These are phyloP conservation scores for Dione juno DNA, from an alignment of 2,888 invertebrate genomes.

Conservation along the genomic window DNA sequence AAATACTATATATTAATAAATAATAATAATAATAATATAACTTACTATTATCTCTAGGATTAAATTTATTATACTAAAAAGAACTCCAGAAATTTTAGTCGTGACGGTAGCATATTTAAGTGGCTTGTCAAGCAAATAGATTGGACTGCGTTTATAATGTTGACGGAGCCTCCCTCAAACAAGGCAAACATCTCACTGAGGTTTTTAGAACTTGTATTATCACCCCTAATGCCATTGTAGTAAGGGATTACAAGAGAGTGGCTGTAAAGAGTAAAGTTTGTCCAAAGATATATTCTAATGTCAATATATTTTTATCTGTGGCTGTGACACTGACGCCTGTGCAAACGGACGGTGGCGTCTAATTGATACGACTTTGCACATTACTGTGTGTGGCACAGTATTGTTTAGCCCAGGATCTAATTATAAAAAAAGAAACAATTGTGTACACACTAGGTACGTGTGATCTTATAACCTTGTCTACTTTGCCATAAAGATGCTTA, in stretches of 20 bases:
- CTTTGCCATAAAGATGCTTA: constrained; percentile 1
- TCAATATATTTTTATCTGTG: constrained; percentile 79
- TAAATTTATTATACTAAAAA: constrained; percentile 3
- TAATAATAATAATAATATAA: no score
- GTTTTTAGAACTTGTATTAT: constrained; percentile 29
- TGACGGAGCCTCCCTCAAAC: constrained; percentile 55
- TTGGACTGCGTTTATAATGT: constrained; percentile 55
- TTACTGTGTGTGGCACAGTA: constrained; percentile 29
- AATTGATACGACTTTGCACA: constrained; percentile 68
- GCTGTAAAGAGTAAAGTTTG: constrained; percentile 23
- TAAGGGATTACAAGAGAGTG: constrained; percentile 20
- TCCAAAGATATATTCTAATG: constrained; percentile 51
- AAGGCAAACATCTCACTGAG: constrained; percentile 49
- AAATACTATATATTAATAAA: no score
- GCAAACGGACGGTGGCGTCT: constrained; percentile 73
- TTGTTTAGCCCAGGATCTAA: constrained; percentile 52
- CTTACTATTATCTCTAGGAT: background rate
- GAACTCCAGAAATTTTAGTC: constrained; percentile 14
- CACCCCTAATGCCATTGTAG: constrained; percentile 24
- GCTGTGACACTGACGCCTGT: constrained; percentile 69
- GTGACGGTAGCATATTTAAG: constrained; percentile 49
- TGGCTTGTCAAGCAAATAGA: constrained; percentile 48
- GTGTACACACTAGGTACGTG: constrained; percentile 33
- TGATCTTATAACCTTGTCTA: constrained; percentile 25
- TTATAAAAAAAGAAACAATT: constrained; percentile 36